Conservation (phyloP, 2,113 vertebrate species). For the Sinocyclocheilus rhinocerous region DNA sequence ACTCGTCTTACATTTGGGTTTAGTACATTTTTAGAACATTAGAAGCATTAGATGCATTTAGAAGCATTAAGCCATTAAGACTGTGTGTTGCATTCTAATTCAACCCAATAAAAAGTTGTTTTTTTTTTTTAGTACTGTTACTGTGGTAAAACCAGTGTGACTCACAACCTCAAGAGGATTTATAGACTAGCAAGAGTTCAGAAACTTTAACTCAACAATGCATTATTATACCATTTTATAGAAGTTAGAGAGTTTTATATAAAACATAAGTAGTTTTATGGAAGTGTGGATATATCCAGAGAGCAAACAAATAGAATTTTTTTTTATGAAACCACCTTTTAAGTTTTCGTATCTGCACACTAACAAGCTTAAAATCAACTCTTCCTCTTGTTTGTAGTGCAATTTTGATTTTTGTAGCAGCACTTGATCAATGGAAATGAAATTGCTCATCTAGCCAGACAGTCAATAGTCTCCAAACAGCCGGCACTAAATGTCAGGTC, state of each 20-base stretch:
- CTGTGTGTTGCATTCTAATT: neutral
- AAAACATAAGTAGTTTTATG: neutral
- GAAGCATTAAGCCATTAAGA: neutral
- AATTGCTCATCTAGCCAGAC: slow-evolving; percentile 56
- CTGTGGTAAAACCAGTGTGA: neutral
- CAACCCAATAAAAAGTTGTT: neutral
- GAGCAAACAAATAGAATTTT: neutral
- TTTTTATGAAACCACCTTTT: neutral
- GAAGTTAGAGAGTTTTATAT: neutral
- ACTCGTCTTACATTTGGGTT: neutral
- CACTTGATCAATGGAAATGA: slow-evolving; percentile 55
- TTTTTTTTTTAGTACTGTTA: neutral
- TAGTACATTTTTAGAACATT: neutral
- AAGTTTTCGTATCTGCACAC: slow-evolving; percentile 4
- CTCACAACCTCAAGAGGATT: neutral
- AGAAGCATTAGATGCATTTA: no score
- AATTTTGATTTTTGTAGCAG: slow-evolving; percentile 46
- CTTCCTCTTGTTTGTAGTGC: slow-evolving; percentile 29
- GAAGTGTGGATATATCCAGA: neutral
- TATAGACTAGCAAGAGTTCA: neutral
- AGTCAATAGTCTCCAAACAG: slow-evolving; percentile 55
- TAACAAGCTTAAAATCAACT: slow-evolving; percentile 46
- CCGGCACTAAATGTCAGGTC: slow-evolving; percentile 54
- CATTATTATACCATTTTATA: neutral
- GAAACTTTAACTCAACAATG: neutral